These are phyloP conservation scores for Dasysyrphus tricinctus DNA, from an alignment of 2,888 invertebrate genomes.

Conservation along the genomic window DNA sequence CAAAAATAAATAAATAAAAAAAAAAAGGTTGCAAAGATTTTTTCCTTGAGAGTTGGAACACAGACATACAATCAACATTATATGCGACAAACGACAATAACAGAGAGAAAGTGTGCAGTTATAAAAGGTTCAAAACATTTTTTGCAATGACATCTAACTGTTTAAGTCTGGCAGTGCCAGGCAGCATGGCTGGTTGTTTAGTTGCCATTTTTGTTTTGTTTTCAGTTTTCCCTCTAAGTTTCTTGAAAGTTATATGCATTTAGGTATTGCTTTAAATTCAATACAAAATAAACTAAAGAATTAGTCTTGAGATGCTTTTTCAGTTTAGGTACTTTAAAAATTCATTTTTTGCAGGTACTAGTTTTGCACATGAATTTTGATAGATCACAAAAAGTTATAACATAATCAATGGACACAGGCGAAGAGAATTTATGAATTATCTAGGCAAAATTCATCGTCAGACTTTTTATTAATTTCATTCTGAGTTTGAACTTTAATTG, in stretches of 20 bases:
- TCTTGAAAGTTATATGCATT: neutral
- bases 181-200: neutral
- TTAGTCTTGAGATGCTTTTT: no score
- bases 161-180: neutral
- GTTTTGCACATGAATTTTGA: no score
- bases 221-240: neutral
- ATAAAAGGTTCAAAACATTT: conserved; percentile 13
- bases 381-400: neutral
- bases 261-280: neutral
- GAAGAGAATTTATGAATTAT: neutral
- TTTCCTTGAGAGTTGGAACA: neutral
- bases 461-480: conserved; percentile 44
- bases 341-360: neutral
- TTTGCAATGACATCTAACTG: conserved; percentile 38
- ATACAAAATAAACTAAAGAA: neutral
- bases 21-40: conserved; percentile 38
- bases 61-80: neutral
- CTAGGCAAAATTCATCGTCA: neutral
- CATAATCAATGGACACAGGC: neutral
- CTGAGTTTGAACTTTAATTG: conserved; percentile 66
- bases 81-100: neutral
- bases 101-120: conserved; percentile 52
- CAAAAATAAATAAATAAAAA: conserved; percentile 20
- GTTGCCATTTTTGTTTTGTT: neutral
- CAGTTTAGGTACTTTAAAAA: neutral